A percentile compares a stretch with the other conserved stretches of the same genome.
Conservation (phyloP, 92 coral and sea anemone genomes). For the Epizoanthus illoricatus region DNA sequence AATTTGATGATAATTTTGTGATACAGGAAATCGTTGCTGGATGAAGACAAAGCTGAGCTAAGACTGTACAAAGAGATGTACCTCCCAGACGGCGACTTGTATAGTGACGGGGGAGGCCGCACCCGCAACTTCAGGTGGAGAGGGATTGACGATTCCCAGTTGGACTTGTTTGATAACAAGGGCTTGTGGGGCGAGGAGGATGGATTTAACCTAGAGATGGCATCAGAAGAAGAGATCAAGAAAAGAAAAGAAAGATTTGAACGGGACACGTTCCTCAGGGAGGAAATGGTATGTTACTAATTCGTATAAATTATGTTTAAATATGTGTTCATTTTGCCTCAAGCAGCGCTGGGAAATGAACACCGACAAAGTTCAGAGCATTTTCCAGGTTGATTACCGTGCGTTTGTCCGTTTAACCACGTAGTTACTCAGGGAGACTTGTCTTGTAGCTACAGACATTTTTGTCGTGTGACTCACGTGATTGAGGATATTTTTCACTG, state of each 20-base stretch:
- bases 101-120: constrained; percentile 86
- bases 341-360: no score
- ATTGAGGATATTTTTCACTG: no score
- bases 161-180: constrained; percentile 79
- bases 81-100: constrained; percentile 93
- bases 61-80: constrained; percentile 89
- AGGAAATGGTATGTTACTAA: constrained; percentile 71
- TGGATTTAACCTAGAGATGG: constrained; percentile 59
- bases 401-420: no score
- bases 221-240: constrained; percentile 83
- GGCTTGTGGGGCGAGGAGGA: constrained; percentile 96
- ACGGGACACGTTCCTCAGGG: constrained; percentile 85
- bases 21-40: constrained; percentile 80
- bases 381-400: no score
- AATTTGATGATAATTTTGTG: not conserved
- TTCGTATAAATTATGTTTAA: no score
- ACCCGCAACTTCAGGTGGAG: constrained; percentile 94
- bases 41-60: constrained; percentile 92
- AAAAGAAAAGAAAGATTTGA: constrained; percentile 93
- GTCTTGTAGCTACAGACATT: no score
- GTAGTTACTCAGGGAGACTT: no score
- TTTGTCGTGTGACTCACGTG: no score
- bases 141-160: constrained; percentile 87
- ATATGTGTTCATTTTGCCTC: no score
- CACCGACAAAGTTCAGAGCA: no score